Base-by-base conservation (phyloP, 1,140 invertebrate species). In the Cherax quadricarinatus region DNA sequence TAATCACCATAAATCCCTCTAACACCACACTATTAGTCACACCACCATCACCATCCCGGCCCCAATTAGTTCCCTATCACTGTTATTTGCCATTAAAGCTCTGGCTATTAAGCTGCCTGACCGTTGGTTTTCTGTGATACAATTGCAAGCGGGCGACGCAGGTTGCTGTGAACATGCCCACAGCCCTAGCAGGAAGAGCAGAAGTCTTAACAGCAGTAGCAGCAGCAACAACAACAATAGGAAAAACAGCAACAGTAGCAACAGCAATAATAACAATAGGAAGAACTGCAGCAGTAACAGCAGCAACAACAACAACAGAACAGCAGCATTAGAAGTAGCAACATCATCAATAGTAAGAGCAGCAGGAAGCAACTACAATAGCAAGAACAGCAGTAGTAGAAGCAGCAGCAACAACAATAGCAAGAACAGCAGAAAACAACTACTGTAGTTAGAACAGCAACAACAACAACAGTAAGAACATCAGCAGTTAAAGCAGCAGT, bases 51-150 rank as follows among this genome's bases (percentile, higher is more conserved):
- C 82, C 82, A 84, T 84, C 82, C 82, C 21, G 53, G 53, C 82
- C n/a, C 3, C 82, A 84, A 62, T 84, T 84, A 84, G 82, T 12
- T 62, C 82, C 21, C 53, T 84, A 84, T 84, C 82, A 84, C 82
- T 84, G 57, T 84, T 62, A 84, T 84, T 84, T 84, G 18, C 82
- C 60, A 84, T 84, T 84, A 84, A 30, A 62, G 24, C 82, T 62
- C 12, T 57, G 53, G 49, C 82, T 62, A 57, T 81, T 81, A 81
- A 21, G 16, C 16, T 48, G 5, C 5, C 70, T 75, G 70, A 75
- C 70, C 70, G 70, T 6, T 75, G 24, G 70, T 75, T 75, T 75
- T 30, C 70, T 75, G 6, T 6, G 70, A 75, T 75, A n/a, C 70
- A 75, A 75, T 75, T 75, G 70, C 70, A 75, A 21, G 21, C 66